These are phyloP conservation scores for Microhierax caerulescens DNA, from an alignment of 2,797 vertebrate species.

Conservation along the genomic window DNA sequence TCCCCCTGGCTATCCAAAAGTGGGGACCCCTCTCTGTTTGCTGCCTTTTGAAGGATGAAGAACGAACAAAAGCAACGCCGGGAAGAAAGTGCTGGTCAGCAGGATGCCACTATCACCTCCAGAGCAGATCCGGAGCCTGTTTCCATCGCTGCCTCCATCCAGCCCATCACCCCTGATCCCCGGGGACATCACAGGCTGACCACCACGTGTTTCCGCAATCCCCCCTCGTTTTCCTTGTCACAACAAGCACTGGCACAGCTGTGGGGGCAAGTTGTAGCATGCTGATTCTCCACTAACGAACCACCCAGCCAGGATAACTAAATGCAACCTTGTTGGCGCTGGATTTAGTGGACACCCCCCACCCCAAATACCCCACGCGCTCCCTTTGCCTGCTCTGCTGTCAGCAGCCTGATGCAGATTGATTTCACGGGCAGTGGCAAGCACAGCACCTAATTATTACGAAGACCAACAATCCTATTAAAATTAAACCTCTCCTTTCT, in stretches of 20 bases:
- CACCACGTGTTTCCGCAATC: background rate
- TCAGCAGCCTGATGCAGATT: background rate
- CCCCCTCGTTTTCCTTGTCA: rapidly evolving
- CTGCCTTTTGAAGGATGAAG: background rate
- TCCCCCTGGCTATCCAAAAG: background rate
- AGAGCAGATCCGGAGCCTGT: background rate
- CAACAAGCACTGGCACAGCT: background rate
- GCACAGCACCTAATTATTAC: background rate
- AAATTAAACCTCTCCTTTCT: background rate
- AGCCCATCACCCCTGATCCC: background rate
- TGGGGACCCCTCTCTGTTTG: background rate
- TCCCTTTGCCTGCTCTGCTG: background rate
- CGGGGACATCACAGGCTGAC: background rate
- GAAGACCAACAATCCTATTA: background rate
- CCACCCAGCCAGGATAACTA: background rate
- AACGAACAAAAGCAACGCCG: rapidly evolving
- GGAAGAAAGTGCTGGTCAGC: background rate
- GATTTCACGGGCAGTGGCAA: background rate
- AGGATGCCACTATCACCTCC: background rate
- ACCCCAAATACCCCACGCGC: background rate
- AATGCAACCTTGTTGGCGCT: background rate
- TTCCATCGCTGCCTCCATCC: background rate
- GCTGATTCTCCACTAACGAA: background rate
- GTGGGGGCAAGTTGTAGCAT: background rate
- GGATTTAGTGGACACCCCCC: background rate